Evolutionary conservation across 2,797 vertebrate species (phyloP), one percentile per base, ranked within the genome.

Genomic region (Phoebastria nigripes): DNA sequence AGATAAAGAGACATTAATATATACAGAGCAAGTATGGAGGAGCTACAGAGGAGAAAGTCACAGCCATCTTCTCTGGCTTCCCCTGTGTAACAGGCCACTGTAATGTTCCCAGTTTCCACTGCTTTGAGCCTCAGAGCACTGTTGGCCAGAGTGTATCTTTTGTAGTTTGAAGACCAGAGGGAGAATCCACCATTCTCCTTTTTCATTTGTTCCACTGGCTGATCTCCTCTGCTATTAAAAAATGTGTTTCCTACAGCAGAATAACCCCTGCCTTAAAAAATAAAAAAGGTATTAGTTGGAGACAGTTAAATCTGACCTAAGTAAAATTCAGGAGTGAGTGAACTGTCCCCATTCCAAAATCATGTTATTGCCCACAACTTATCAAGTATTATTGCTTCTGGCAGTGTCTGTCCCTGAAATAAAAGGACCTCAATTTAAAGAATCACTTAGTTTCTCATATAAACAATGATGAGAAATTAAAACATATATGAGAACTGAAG

Each of bases 401-500:
- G 71, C 61, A 78, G 14, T 37, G 18, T 46, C 74, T 78, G 49
- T 47, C 35, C 41, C 71, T 81, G 55, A 87, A 95, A 90, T 78
- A 82, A 90, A 95, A 85, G 63, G 18, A 87, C 41, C 25, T 87
- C 67, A 70, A 83, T 94, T 89, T 69, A 91, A 95, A 87, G 65
- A 95, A 93, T 44, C 47, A 63, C 62, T 93, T 93, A 42, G 33
- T 92, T 93, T 71, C 74, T 93, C 59, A 65, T 71, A 92, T 71
- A 92, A 95, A 85, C 63, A 89, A 51, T 87, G 18, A 91, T 90
- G 78, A 94, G 42, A 65, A 78, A 93, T 89, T 92, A 74, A 94
- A 95, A 95, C 72, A 56, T 85, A 71, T 78, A 94, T 82, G 46
- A 92, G 81, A 95, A 85, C 39, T 65, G 93, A 96, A 97, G 84